Evolutionary conservation across 2,888 invertebrate species (phyloP), one percentile per base, ranked within the genome.

Genomic region (Lepidocyrtinus sp.): DNA sequence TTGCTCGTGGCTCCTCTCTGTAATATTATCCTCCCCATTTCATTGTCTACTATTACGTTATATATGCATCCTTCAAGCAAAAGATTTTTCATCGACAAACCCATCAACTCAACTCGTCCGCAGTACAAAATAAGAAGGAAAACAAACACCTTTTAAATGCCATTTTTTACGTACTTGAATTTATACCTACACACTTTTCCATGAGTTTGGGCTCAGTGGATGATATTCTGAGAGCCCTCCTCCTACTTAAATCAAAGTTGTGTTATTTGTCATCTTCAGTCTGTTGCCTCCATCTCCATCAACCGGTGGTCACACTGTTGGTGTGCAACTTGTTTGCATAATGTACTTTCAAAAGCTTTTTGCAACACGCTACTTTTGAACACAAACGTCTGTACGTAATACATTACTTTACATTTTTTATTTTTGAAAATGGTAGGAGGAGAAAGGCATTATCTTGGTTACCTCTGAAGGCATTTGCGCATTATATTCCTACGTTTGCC

Each of bases 201-300:
- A 55, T 55, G 55, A 55, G 55, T 12, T 55, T 55, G 55, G 55
- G 17, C 17, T 9, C 9, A 55, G 55, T 7, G n/a, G 55, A 55
- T n/a, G 55, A 65, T 24, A 65, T n/a, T 19, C 2, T 25, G 36
- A 36, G 65, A 64, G 36, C 21, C 78, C 78, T 78, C n/a, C n/a
- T n/a, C 78, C 78, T 78, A 78, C 78, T 78, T 78, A 73, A 73
- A 73, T 68, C 72, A 68, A 78, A 78, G 68, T 55, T 73, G 72
- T 73, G 73, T 46, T 68, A 68, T 78, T 72, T 78, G 73, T 78
- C 78, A 72, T 73, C 71, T 72, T 78, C 78, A 78, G 78, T 78
- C 77, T 78, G 9, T 55, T 55, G 78, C 72, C 55, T 55, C n/a
- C 55, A 55, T 55, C 55, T 55, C 55, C 55, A 73, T 78, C 78